Evolutionary conservation across 2,888 invertebrate species (phyloP), one percentile per base, ranked within the genome.

Genomic region (Tetheella fluctuosa): DNA sequence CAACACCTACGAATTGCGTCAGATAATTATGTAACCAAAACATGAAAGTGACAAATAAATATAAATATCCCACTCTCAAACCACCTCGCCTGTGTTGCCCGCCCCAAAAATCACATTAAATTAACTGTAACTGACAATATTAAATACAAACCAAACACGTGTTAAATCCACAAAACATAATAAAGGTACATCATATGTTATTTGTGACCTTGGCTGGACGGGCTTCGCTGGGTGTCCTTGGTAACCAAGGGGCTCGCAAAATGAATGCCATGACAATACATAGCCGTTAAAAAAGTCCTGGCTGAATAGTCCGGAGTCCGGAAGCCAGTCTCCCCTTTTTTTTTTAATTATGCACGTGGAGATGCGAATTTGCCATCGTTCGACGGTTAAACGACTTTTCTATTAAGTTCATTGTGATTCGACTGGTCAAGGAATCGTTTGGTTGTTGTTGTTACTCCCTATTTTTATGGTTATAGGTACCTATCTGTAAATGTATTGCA

Each of bases 281-380:
- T 67, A 61, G 76, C 78, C 77, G 78, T 78, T 78, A 78, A 76
- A 76, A 73, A 63, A 71, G 73, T 74, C 70, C 55, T 13, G 54
- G 20, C 12, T 54, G 55, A 55, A 55, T 55, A 55, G 55, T 69
- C 66, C 72, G 74, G 74, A 74, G 72, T 66, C 69, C 64, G 61
- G 57, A n/a, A n/a, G n/a, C n/a, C n/a, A n/a, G n/a, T n/a, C n/a
- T 61, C 72, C 70, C 73, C 73, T 73, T 64, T 69, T 67, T 34
- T 34, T 34, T 64, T 64, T 28, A 52, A 23, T 17, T 54, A 53
- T 59, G 37, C 60, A 60, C 57, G 63, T 64, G 59, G 63, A 57
- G 58, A 52, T 34, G 13, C n/a, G 48, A 30, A 54, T 37, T 54
- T 52, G 20, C 7, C 57, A 53, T 62, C 67, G 70, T 67, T 66